Conservation (phyloP, 2,113 vertebrate genomes). For the Prochilodus magdalenae region DNA sequence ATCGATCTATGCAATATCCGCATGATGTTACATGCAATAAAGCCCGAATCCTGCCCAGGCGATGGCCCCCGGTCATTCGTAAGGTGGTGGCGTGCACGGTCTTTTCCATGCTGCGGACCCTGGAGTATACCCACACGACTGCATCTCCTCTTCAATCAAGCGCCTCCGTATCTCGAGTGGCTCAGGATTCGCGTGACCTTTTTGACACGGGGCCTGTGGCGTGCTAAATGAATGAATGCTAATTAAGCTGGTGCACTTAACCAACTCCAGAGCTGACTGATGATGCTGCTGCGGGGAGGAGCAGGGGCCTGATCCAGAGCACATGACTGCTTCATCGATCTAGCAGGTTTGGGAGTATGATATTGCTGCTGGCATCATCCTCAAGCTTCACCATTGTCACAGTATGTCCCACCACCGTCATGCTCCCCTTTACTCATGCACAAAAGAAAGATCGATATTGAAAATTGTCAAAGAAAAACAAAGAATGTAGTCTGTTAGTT, state of each 20-base stretch:
- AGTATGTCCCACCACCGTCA: not conserved
- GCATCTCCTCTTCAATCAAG: constrained; percentile 29
- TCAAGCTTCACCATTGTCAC: not conserved
- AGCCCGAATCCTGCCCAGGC: not conserved
- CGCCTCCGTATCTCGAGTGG: not conserved
- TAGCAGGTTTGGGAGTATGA: not conserved
- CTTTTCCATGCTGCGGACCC: not conserved
- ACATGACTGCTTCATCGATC: constrained; percentile 36
- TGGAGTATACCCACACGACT: not conserved
- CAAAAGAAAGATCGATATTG: too few species aligned
- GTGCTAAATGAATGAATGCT: constrained; percentile 41
- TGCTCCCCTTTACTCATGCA: not conserved
- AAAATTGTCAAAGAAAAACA: too few species aligned
- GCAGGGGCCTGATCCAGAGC: constrained; percentile 8
- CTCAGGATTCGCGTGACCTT: constrained; percentile 23
- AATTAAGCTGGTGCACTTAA: constrained; percentile 44
- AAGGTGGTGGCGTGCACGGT: not conserved
- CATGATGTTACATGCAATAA: not conserved
- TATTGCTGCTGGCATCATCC: not conserved
- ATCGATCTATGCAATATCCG: constrained; percentile 46
- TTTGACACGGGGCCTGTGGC: constrained; percentile 16
- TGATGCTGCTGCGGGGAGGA: not conserved
- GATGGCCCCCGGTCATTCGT: not conserved
- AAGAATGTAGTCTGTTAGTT: too few species aligned
- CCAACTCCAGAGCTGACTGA: constrained; percentile 19